A percentile compares a stretch with the other conserved stretches of the same genome.
These are phyloP conservation scores for Furnarius figulus DNA, from an alignment of 2,113 vertebrate genomes.

Conservation along the genomic window DNA sequence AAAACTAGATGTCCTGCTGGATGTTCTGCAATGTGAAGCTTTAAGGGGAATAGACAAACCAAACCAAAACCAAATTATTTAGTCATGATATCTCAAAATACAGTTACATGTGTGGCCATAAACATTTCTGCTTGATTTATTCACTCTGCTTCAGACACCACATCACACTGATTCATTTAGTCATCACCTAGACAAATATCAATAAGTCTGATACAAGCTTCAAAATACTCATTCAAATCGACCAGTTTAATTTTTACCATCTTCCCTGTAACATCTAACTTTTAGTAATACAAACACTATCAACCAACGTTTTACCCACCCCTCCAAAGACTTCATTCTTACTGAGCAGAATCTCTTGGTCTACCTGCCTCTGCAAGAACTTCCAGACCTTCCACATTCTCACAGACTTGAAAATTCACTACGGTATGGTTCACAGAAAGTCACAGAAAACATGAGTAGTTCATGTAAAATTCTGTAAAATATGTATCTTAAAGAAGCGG, in stretches of 20 bases:
- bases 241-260: not conserved
- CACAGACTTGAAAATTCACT: not conserved
- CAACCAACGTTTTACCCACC: not conserved
- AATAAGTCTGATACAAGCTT: not conserved
- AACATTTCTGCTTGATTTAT: not conserved
- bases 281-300: not conserved
- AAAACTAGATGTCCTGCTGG: slow-evolving; percentile 94
- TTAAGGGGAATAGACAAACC: not conserved
- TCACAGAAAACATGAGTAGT: not conserved
- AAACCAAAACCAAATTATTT: not conserved
- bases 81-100: not conserved
- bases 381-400: not conserved
- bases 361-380: not conserved
- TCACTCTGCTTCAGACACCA: not conserved
- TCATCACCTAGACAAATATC: not conserved
- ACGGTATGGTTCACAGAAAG: not conserved
- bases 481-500: accelerated
- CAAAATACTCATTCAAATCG: not conserved
- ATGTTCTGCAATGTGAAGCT: slow-evolving; percentile 95
- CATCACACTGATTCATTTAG: not conserved
- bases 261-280: not conserved
- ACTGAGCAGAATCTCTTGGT: not conserved
- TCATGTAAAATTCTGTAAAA: not conserved
- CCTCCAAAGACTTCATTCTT: not conserved
- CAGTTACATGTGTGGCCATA: not conserved